Evolutionary conservation across 2,888 invertebrate species (phyloP), one percentile per base, ranked within the genome.

Genomic region (Lagria hirta): DNA sequence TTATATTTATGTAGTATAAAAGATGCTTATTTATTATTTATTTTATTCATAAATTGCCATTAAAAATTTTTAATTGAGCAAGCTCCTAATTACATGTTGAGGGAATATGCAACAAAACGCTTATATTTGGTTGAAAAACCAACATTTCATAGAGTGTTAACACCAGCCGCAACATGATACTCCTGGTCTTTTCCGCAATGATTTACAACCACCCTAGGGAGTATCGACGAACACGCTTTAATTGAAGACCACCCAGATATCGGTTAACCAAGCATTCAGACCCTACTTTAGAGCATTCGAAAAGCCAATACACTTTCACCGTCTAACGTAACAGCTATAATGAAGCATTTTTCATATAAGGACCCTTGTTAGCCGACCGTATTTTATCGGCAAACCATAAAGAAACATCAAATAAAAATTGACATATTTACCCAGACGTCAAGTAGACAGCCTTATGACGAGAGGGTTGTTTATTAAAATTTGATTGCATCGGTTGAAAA

Each of bases 201-300:
- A 57, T 55, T 57, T 57, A 57, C 54, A 45, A 37, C 51, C 29
- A 38, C 51, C 49, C 51, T 37, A 30, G 45, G 50, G 54, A 51
- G 49, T 42, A 44, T 43, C 44, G 49, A 47, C 35, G 45, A 44
- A 48, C 43, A 38, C 40, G 49, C 37, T 54, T 53, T 54, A 54
- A 54, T 54, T 54, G 54, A 52, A 48, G 45, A 49, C 51, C 54
- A 54, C 49, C 51, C 51, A 42, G 49, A 49, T 54, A 54, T 54
- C 51, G 54, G 51, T 54, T 51, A 49, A 43, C 49, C 48, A 42
- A 32, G 30, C 37, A 35, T 23, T 36, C 29, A 45, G 48, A 51
- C 13, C 20, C 34, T 47, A 36, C 42, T 33, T 42, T 14, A 8
- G 15, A 15, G 17, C 15, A 6, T 21, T 16, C 16, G 10, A 6